Base-by-base conservation (phyloP, 2,797 vertebrate genomes). In the Catamblyrhynchus diadema region DNA sequence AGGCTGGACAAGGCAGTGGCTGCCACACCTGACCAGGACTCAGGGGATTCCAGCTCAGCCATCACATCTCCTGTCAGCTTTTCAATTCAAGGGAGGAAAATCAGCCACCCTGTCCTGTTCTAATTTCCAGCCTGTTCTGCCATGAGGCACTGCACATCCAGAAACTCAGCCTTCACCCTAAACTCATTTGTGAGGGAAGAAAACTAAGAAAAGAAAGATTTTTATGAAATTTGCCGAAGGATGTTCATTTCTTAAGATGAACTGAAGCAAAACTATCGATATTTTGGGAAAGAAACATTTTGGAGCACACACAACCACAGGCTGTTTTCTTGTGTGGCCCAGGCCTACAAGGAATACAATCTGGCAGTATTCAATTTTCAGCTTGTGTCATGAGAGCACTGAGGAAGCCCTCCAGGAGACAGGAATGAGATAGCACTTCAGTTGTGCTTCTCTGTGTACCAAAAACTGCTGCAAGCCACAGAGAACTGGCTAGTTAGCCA, bases 71-170 rank as follows among this genome's bases (percentile, higher is more conserved):
- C 64, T 77, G 39, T 17, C 64, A 69, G 54, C 24, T 61, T n/a
- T n/a, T n/a, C 39, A 53, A 47, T 22, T 25, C 64, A 30, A 45
- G 18, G 50, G 25, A 73, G 37, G 12, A 88, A 74, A 62, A 20
- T n/a, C 48, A 41, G 9, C 39, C 0, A 1, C 2, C 1, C 33
- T 0, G 0, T 3, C 25, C 27, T 47, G 6, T 44, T 53, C 66
- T 50, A 9, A 32, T 44, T 50, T 73, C 65, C 57, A 81, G 27
- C 57, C 42, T 47, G 13, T 6, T 62, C 53, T 84, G 21, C 51
- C 44, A 45, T 0, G 1, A 71, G 59, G 33, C 56, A 35, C 2
- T 24, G 48, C 42, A 28, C 23, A 72, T 21, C 18, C 48, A 73
- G 42, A 79, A 84, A 62, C 1, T 2, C 41, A 75, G 25, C 64